Evolutionary conservation across 2,113 vertebrate species (phyloP), one percentile per base, ranked within the genome.

Genomic region (Oncorhynchus gorbuscha): DNA sequence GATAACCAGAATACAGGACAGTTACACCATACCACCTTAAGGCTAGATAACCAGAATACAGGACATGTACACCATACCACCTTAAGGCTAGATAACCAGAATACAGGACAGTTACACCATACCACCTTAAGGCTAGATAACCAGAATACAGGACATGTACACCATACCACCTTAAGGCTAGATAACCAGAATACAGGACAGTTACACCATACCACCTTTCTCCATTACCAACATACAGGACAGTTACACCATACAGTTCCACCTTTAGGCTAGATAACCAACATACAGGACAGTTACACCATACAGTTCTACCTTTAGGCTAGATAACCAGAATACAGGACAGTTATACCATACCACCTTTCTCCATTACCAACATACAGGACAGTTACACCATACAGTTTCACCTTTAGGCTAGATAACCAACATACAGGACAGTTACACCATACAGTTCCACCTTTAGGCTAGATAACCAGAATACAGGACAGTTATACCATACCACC

Each of bases 351-450:
- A 62, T 62, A 62, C 7, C n/a, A 22, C n/a, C 55, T 58, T 58
- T 58, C n/a, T n/a, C n/a, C n/a, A n/a, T n/a, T n/a, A 30, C 30
- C 30, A 30, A 1, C 0, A 30, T 30, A 30, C 30, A 4, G 30
- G 30, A 51, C 49, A 51, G 1, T 13, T 51, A 16, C 49, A 51
- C 14, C 14, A 51, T 51, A 16, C 30, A 28, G 28, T 28, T 28
- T 2, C 49, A 51, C 49, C 35, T 39, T 39, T 98, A 84, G 80
- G 12, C 39, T 62, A 22, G 1, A 8, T 39, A 16, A 13, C 49
- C 14, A 51, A 0, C 0, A 12, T 16, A 51, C 13, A 16, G 28
- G 30, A 74, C 35, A 61, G 45, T 72, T 12, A 51, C 13, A 51
- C 49, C 11, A 55, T 5, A 55, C 14, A 26, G 24, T 26, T 26